A percentile compares a stretch with the other conserved stretches of the same genome.
These are phyloP conservation scores for Temnothorax nylanderi DNA, from an alignment of 1,140 invertebrate genomes.

Conservation along the genomic window DNA sequence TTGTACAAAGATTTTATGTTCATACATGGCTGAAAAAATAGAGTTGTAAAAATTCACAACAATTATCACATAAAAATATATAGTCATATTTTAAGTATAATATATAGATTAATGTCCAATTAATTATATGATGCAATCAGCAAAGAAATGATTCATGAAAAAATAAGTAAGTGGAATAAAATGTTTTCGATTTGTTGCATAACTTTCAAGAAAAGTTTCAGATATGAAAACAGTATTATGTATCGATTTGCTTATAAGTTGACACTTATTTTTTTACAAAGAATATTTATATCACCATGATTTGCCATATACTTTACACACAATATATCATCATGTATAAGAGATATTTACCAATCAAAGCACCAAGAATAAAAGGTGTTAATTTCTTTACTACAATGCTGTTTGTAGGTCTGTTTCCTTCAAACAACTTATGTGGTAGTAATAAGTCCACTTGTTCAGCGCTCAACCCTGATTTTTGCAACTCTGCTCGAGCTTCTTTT, in stretches of 20 bases:
- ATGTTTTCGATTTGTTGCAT: background rate
- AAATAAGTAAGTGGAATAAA: background rate
- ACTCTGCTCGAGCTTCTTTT: slow-evolving; percentile 92
- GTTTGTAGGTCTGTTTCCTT: slow-evolving; percentile 98
- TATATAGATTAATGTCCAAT: background rate
- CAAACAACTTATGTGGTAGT: slow-evolving; percentile 98
- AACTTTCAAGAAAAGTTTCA: background rate
- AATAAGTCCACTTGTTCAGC: slow-evolving; percentile 92
- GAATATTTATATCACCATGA: background rate
- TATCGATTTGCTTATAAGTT: background rate
- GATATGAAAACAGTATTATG: background rate
- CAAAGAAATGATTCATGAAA: slow-evolving; percentile 17
- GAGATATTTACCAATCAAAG: slow-evolving; percentile 93
- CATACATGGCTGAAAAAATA: slow-evolving; percentile 93
- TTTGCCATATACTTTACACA: background rate
- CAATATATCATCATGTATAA: background rate
- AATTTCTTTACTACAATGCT: slow-evolving; percentile 98
- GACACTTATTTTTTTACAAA: background rate
- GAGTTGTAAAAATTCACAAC: slow-evolving; percentile 74
- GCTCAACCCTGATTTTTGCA: slow-evolving; percentile 90
- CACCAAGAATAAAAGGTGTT: slow-evolving; percentile 97
- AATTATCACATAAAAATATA: background rate
- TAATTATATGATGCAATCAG: slow-evolving; percentile 13
- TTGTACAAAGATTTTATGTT: slow-evolving; percentile 99
- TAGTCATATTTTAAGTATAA: slow-evolving; percentile 16